phyloP scores from a whole-genome alignment of 2,888 invertebrate genomes.

The Meganola albula region DNA sequence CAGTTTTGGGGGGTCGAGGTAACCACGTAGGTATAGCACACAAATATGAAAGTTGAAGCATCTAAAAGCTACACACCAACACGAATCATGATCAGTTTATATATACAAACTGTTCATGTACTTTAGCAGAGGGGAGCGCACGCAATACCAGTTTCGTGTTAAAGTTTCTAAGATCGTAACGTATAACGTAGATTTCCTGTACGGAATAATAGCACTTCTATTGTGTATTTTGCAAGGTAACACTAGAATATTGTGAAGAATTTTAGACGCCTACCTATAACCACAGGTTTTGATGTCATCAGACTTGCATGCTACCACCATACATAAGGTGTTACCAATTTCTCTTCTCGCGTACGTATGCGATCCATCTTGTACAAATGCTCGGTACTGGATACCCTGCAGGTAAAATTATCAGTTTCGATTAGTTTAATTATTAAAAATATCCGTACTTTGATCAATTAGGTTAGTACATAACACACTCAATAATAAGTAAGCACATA shows the following conservation, averaged over 20 bases:
- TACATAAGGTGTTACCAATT: slow-evolving; percentile 49
- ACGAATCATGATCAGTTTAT: neutral
- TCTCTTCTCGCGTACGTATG: slow-evolving; percentile 51
- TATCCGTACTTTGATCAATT: too few relatives aligned
- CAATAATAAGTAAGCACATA: too few relatives aligned
- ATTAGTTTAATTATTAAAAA: too few relatives aligned
- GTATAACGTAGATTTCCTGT: neutral
- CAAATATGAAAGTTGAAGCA: neutral
- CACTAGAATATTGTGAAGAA: neutral
- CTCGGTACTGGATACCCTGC: slow-evolving; percentile 55
- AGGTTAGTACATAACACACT: too few relatives aligned
- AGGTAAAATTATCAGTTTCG: neutral
- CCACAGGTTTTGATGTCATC: slow-evolving; percentile 58
- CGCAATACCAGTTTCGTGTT: too few relatives aligned
- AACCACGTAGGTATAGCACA: neutral
- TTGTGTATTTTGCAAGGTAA: neutral
- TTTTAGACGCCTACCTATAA: slow-evolving; percentile 40
- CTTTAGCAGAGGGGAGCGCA: too few relatives aligned
- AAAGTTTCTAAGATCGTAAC: too few relatives aligned
- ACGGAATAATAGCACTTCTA: neutral
- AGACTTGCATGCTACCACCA: slow-evolving; percentile 57
- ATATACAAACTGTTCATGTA: neutral
- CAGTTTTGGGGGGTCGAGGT: neutral
- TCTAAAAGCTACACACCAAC: neutral
- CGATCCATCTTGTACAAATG: slow-evolving; percentile 68